phyloP scores from a whole-genome alignment of 2,113 vertebrate genomes.

The cattle (Bos taurus) region ARS-UCD2.0 NC_037335.1:3615501-3616000 shows the following conservation, averaged over 20 bases:
- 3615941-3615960: neutral
- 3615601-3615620: neutral
- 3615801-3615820: neutral
- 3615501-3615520: fast-evolving
- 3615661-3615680: neutral
- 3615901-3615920: neutral
- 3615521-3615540: neutral
- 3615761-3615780: neutral
- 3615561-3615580: fast-evolving
- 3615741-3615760: neutral
- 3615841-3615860: neutral
- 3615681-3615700: neutral
- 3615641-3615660: neutral
- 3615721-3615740: neutral
- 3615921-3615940: neutral
- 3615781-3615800: neutral
- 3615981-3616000: neutral
- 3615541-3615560: neutral
- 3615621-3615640: neutral
- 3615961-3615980: neutral
- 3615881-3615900: neutral
- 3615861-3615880: neutral
- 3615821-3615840: neutral
- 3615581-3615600: neutral
- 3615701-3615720: neutral